phyloP scores from a whole-genome alignment of 2,113 vertebrate species.

The Vombatus ursinus region DNA sequence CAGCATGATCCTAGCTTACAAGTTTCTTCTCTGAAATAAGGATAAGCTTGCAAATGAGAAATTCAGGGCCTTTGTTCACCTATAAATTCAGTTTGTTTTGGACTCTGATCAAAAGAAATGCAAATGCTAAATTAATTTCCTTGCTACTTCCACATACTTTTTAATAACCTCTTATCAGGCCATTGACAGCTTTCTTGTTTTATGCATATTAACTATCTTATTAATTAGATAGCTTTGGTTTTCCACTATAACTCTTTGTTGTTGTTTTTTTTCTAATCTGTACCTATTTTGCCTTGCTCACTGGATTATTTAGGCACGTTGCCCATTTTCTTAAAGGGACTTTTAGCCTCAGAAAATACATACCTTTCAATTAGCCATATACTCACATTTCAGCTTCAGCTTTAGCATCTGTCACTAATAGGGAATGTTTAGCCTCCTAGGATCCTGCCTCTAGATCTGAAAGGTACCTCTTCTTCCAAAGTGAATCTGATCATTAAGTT shows the following conservation, averaged over 20 bases:
- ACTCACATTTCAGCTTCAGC: slow-evolving; percentile 29
- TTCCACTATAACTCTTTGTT: slow-evolving; percentile 55
- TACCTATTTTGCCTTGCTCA: slow-evolving; percentile 56
- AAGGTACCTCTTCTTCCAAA: not conserved
- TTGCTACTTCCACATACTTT: slow-evolving; percentile 53
- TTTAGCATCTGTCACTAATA: not conserved
- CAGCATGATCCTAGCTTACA: not conserved
- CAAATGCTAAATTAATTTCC: slow-evolving; percentile 59
- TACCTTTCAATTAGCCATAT: slow-evolving; percentile 56
- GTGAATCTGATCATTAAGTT: not conserved
- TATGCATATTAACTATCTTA: slow-evolving; percentile 75
- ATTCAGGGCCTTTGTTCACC: slow-evolving; percentile 52
- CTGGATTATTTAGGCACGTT: not conserved
- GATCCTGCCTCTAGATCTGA: not conserved
- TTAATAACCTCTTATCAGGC: slow-evolving; percentile 75
- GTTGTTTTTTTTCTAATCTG: slow-evolving; percentile 51
- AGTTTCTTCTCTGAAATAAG: not conserved
- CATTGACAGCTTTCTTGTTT: slow-evolving; percentile 65
- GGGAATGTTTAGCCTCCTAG: not conserved
- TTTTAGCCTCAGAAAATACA: slow-evolving; percentile 61
- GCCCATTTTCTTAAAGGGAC: slow-evolving; percentile 59
- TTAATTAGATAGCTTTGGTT: slow-evolving; percentile 74
- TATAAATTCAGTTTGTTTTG: slow-evolving; percentile 39
- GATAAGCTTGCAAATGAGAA: not conserved
- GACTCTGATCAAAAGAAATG: slow-evolving; percentile 55